Evolutionary conservation across 2,113 vertebrate species (phyloP), one percentile per base, ranked within the genome.

Genomic region (Dissostichus mawsoni): DNA sequence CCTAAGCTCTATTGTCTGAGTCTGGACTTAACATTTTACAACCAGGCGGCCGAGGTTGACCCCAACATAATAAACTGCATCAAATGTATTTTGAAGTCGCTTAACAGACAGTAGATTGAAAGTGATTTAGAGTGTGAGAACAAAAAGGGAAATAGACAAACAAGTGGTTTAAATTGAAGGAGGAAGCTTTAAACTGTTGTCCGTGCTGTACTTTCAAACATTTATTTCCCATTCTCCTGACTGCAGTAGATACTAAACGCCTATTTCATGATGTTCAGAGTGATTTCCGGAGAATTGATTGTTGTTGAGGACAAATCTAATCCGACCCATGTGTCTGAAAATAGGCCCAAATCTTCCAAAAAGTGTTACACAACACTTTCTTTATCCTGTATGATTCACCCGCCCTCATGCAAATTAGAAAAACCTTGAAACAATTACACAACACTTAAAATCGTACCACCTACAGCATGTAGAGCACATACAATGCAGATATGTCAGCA

Each of bases 311-410:
- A 76, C 56, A 74, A 44, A 81, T 59, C 23, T 73, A 86, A 89
- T 82, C 41, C 25, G 51, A 68, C 65, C 82, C 83, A 84, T 87
- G 76, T 90, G 74, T 77, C 68, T 82, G 73, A 83, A 81, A 85
- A 89, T 77, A 81, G 89, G 71, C 36, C 67, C 67, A 45, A 25
- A 63, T 82, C 71, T 36, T 87, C 73, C 81, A 84, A 33, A 77
- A 75, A 69, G 8, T 66, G 53, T 92, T 94, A 66, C 90, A 74
- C 86, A 94, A 92, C 59, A 59, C 29, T 80, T 64, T 68, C 83
- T 79, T 82, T 74, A 80, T 83, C 48, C 84, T 16, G 45, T 55
- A 4, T 63, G 52, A 44, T 70, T 23, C 10, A 59, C 29, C 56
- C 83, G 67, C 87, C 90, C 91, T 68, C 33, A 2, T 74, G 69